Base-by-base conservation (phyloP, 2,113 vertebrate genomes). In the Polypterus bichir region DNA sequence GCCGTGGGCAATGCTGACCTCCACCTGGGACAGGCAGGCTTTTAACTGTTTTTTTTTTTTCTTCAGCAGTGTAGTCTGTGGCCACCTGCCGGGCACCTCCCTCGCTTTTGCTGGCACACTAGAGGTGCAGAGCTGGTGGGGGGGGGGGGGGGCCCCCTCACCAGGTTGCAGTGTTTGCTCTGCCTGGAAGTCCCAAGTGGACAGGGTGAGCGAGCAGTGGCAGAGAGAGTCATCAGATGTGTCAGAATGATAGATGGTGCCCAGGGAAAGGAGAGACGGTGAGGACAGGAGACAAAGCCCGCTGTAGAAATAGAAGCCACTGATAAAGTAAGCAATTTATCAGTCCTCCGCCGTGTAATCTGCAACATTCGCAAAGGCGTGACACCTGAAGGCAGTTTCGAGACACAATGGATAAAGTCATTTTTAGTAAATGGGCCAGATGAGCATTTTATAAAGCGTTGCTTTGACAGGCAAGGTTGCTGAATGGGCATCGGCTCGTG, bases 191-290 rank as follows among this genome's bases (percentile, higher is more conserved):
- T 68, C 3, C 59, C 63, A 61, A 47, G 62, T 63, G 46, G 57
- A 52, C 57, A 64, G 73, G 71, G 70, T 69, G 67, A 63, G 59
- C 57, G 59, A 64, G 65, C 46, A 48, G 54, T 45, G 54, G 65
- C 52, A 2, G 3, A 60, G 56, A 68, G 66, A 70, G 70, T 60
- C 63, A 59, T 66, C 66, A 62, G 9, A 1, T 9, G 45, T 66
- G 68, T 74, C 68, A 59, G 58, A 57, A 56, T 77, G 76, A 80
- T 74, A 53, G 74, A 82, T 77, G 73, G 61, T 49, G 45, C 56
- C 54, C 44, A 61, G 54, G 27, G 47, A 51, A 62, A 46, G 59
- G 63, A 69, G 62, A 59, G 65, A 64, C 67, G 61, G 62, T 59
- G 7, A 66, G 74, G 60, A 0, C 0, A 1, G 5, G 62, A 11